Evolutionary conservation across 2,888 invertebrate species (phyloP).

Genomic region (Leucozona laternaria): DNA sequence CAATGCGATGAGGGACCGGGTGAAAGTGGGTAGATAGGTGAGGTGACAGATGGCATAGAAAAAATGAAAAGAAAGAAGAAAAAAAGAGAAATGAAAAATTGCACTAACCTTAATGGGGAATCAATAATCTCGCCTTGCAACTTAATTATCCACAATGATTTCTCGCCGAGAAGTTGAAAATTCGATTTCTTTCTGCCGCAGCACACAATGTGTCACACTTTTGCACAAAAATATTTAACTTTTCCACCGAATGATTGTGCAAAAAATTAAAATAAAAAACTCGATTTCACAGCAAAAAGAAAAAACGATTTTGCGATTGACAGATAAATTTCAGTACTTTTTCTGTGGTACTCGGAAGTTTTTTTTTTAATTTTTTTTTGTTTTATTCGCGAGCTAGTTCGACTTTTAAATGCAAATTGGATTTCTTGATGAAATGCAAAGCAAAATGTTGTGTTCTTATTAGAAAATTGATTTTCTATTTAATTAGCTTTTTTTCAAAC

Average conservation of each 20-base stretch:
- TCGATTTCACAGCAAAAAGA: slow-evolving; percentile 25
- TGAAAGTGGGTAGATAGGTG: slow-evolving; percentile 31
- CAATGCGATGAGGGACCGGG: slow-evolving; percentile 36
- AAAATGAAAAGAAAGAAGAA: slow-evolving; percentile 7
- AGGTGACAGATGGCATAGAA: slow-evolving; percentile 58
- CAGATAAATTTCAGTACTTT: slow-evolving; percentile 19
- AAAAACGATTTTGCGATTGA: slow-evolving; percentile 12
- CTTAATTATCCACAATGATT: slow-evolving; percentile 45
- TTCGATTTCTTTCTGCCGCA: slow-evolving; percentile 17
- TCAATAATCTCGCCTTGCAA: slow-evolving; percentile 64
- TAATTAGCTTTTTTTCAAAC: slow-evolving; percentile 34
- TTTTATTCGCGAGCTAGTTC: slow-evolving; percentile 7
- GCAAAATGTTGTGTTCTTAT: slow-evolving; percentile 19
- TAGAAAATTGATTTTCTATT: slow-evolving; percentile 30
- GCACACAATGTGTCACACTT: slow-evolving; percentile 29
- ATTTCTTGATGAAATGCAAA: slow-evolving; percentile 37
- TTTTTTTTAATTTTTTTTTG: background rate
- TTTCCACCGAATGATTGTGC: slow-evolving; percentile 29
- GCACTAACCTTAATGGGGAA: slow-evolving; percentile 74
- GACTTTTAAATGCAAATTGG: slow-evolving; percentile 57
- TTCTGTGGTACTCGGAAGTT: slow-evolving; percentile 2
- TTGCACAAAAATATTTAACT: background rate
- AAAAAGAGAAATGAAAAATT: slow-evolving; percentile 50
- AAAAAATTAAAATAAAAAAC: slow-evolving; percentile 20
- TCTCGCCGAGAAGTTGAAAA: slow-evolving; percentile 22